Evolutionary conservation across 2,113 vertebrate species (phyloP).

Genomic region (Procapra przewalskii): DNA sequence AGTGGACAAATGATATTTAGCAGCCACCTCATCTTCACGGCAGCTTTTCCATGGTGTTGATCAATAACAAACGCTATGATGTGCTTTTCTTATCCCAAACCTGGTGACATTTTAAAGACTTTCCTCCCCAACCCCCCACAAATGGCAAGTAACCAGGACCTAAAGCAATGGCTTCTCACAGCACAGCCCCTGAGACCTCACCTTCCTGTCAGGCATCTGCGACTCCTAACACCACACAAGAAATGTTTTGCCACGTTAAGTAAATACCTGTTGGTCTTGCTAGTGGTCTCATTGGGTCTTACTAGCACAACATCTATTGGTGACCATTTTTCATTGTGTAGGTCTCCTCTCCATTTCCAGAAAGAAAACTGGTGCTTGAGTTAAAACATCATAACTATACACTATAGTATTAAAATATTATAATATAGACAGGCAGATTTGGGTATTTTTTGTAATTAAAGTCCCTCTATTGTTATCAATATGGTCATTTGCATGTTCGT

Average conservation of each 20-base stretch:
- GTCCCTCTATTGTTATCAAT: neutral
- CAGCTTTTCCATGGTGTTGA: neutral
- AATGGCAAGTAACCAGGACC: neutral
- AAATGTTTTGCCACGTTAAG: neutral
- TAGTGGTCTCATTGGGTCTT: neutral
- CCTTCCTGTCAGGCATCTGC: neutral
- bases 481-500: neutral
- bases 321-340: neutral
- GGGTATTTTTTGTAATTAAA: neutral
- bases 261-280: neutral
- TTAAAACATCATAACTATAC: neutral
- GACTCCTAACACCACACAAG: neutral
- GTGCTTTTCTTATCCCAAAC: neutral
- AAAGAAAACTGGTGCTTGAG: neutral
- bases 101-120: neutral
- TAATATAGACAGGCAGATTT: neutral
- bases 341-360: neutral
- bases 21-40: neutral
- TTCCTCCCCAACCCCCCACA: rapidly evolving
- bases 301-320: neutral
- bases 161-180: neutral
- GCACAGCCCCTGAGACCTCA: neutral
- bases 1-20: neutral
- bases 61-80: neutral
- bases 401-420: neutral